phyloP scores from a whole-genome alignment of 1,140 invertebrate genomes.

The Hypothenemus hampei region DNA sequence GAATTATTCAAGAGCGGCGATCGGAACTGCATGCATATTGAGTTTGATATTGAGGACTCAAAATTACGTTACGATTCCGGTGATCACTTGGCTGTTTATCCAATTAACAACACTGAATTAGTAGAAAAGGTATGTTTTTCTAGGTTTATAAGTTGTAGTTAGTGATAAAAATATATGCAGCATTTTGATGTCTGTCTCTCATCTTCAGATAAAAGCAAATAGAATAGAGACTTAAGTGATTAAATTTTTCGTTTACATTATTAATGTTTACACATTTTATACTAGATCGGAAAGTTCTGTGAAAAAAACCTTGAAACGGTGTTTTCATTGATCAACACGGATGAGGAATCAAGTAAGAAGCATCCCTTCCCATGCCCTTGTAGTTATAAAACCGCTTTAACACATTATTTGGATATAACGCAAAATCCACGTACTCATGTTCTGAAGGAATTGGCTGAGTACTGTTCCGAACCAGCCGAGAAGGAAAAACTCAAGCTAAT shows the following conservation, averaged over 20 bases:
- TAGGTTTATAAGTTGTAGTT: background rate
- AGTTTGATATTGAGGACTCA: constrained; percentile 82
- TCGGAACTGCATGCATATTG: constrained; percentile 96
- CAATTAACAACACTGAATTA: constrained; percentile 77
- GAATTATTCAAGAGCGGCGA: constrained; percentile 86
- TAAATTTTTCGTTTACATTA: too few relatives aligned
- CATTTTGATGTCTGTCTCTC: too few relatives aligned
- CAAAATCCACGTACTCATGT: constrained; percentile 93
- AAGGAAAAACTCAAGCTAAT: constrained; percentile 76
- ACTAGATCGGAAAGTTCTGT: constrained; percentile 76
- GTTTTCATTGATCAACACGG: constrained; percentile 82
- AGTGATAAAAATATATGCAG: too few relatives aligned
- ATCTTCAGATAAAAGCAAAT: too few relatives aligned
- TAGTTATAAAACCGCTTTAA: constrained; percentile 91
- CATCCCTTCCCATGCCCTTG: constrained; percentile 99
- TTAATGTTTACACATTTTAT: background rate
- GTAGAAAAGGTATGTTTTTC: constrained; percentile 61
- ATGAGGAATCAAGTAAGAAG: constrained; percentile 95
- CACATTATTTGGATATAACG: constrained; percentile 95
- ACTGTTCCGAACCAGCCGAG: constrained; percentile 71
- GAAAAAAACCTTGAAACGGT: constrained; percentile 75
- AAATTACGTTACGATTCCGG: constrained; percentile 88
- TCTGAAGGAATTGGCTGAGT: constrained; percentile 92
- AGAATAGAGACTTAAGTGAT: too few relatives aligned
- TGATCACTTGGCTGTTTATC: constrained; percentile 96